Evolutionary conservation across 2,797 vertebrate species (phyloP), one percentile per base, ranked within the genome.

Genomic region (Loriculus beryllinus): DNA sequence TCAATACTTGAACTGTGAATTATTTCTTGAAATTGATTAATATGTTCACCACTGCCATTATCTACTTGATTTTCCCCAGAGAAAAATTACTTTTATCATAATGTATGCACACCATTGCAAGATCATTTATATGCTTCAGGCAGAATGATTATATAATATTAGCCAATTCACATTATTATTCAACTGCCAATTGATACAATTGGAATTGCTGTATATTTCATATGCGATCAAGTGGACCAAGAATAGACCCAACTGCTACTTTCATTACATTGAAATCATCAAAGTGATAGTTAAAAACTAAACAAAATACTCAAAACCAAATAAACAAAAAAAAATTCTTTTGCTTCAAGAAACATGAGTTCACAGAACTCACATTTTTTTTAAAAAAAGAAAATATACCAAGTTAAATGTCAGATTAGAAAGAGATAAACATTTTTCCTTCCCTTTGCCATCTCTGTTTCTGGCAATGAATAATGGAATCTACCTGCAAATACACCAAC

Each of bases 11-110:
- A 95, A 29, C 29, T 59, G 67, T 90, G 92, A 95, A 86, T 92
- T 95, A 91, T 77, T 78, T 40, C 72, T 87, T 88, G 63, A 96
- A 93, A 92, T 72, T 95, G 93, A 97, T 97, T 86, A 96, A 96
- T 96, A 91, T 52, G 86, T 86, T 93, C 95, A 77, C 70, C 28
- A 72, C 49, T 92, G 40, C 59, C 25, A 87, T 90, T 95, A 92
- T 87, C 71, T 77, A 57, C 80, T 85, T 88, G 63, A 92, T 86
- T 91, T 89, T 95, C 52, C 49, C 13, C 20, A 54, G 78, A 95
- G 85, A 93, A 90, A 86, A 94, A 90, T 87, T 87, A 80, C 43
- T 88, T 93, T 90, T 91, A 94, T 90, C 79, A 86, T 94, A 95
- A 92, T 31, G 7, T 82, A 89, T 89, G 72, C 70, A 86, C 18